A percentile compares a stretch with the other conserved stretches of the same genome.
phyloP scores from a whole-genome alignment of 2,888 invertebrate species.

The Schizaphis graminum region DNA sequence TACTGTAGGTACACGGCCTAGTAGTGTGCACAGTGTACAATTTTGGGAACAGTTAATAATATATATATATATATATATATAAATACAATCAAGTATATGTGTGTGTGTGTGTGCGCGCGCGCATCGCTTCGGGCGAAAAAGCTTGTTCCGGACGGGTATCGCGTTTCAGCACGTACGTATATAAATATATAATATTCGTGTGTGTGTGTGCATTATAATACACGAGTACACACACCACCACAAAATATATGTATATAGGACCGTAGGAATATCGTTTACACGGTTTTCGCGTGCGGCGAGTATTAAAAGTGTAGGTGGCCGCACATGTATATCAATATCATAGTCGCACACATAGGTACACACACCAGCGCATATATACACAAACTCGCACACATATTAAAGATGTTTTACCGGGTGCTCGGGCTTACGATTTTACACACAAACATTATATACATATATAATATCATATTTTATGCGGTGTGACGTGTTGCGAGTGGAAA shows the following conservation, averaged over 20 bases:
- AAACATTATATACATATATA: too few relatives aligned
- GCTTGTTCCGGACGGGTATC: slow-evolving; percentile 57
- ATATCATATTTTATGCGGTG: too few relatives aligned
- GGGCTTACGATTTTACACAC: too few relatives aligned
- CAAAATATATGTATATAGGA: neutral
- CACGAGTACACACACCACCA: neutral
- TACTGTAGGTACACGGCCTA: neutral
- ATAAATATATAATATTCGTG: neutral
- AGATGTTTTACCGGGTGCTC: too few relatives aligned
- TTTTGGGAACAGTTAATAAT: slow-evolving; percentile 28
- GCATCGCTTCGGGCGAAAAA: slow-evolving; percentile 36
- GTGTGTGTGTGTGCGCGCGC: too few relatives aligned
- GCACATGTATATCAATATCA: neutral
- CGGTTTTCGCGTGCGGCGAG: slow-evolving; percentile 45
- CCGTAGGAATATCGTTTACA: slow-evolving; percentile 39
- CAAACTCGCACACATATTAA: too few relatives aligned
- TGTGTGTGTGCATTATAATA: neutral
- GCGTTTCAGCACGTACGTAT: slow-evolving; percentile 47
- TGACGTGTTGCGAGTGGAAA: neutral
- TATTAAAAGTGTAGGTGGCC: slow-evolving; percentile 49
- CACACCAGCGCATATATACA: neutral
- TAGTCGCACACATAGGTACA: neutral
- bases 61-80: neutral
- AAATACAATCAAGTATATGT: neutral
- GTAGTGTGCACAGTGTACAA: neutral